phyloP scores from a whole-genome alignment of 2,888 invertebrate genomes.

The Augochlorella aurata region DNA sequence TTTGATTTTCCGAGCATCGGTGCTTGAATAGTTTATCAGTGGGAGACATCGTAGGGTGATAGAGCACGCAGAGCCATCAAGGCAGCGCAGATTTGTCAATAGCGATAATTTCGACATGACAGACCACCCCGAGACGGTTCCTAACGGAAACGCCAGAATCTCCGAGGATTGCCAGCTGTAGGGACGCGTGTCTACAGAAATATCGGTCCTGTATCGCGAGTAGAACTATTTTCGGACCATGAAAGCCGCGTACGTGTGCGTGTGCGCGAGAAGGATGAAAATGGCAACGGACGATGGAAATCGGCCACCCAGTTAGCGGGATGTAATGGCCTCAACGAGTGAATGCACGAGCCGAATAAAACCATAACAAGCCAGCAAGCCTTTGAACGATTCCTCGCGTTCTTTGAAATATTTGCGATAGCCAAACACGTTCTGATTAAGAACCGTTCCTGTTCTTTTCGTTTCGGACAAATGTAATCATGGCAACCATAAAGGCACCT shows the following conservation, averaged over 20 bases:
- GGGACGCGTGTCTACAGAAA: slow-evolving; percentile 57
- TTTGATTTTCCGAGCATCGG: background rate
- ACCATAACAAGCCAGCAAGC: slow-evolving; percentile 6
- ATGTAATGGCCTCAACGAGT: slow-evolving; percentile 59
- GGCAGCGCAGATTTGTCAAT: slow-evolving; percentile 39
- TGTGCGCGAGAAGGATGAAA: slow-evolving; percentile 38
- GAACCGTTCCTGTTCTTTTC: too few relatives aligned
- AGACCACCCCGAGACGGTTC: slow-evolving; percentile 59
- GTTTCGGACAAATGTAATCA: slow-evolving; percentile 8
- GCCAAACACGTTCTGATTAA: too few relatives aligned
- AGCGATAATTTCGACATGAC: slow-evolving; percentile 37
- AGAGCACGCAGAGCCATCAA: background rate
- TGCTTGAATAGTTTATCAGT: background rate
- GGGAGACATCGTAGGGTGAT: background rate
- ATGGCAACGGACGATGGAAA: slow-evolving; percentile 57
- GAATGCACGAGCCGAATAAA: slow-evolving; percentile 40
- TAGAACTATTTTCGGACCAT: slow-evolving; percentile 60
- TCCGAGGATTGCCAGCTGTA: slow-evolving; percentile 59
- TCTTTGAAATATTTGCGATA: slow-evolving; percentile 28
- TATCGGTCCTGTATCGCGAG: slow-evolving; percentile 56
- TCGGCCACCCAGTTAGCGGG: slow-evolving; percentile 66
- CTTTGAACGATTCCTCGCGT: slow-evolving; percentile 45
- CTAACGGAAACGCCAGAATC: slow-evolving; percentile 57
- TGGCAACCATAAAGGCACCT: too few relatives aligned
- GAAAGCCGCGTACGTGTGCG: slow-evolving; percentile 32